phyloP scores from a whole-genome alignment of 2,888 invertebrate species.

The Drosophila quasianomalipes region DNA sequence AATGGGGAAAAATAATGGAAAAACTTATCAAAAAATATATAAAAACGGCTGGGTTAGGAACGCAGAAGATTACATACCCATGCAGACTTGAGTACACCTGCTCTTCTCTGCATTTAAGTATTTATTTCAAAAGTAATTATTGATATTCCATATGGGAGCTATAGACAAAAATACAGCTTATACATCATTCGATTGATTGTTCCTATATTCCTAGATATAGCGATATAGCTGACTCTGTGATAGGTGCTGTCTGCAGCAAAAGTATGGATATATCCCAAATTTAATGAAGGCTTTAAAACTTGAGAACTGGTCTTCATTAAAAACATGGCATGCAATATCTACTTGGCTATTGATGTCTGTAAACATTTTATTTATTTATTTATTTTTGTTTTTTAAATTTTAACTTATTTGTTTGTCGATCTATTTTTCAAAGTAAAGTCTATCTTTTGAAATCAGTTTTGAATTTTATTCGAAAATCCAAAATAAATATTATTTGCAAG shows the following conservation, averaged over 20 bases:
- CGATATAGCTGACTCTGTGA: background rate
- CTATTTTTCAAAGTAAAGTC: background rate
- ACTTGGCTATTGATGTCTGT: background rate
- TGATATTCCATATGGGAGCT: background rate
- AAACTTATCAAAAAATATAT: background rate
- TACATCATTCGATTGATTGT: background rate
- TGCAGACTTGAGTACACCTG: background rate
- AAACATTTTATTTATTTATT: rapidly evolving
- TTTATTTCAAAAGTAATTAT: background rate
- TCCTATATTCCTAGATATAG: background rate
- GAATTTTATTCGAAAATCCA: background rate
- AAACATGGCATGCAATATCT: background rate
- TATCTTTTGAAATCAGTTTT: background rate
- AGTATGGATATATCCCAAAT: background rate
- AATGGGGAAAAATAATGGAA: background rate
- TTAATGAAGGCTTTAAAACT: background rate
- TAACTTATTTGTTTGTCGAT: background rate
- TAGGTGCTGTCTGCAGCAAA: background rate
- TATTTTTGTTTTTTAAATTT: background rate
- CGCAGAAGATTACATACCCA: background rate
- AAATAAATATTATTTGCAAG: background rate
- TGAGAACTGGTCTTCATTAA: background rate
- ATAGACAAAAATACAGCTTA: rapidly evolving
- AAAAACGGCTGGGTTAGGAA: background rate
- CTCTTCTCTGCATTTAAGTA: background rate